Base-by-base conservation (phyloP, 2,113 vertebrate genomes). In the Phylloscopus whistleri region DNA sequence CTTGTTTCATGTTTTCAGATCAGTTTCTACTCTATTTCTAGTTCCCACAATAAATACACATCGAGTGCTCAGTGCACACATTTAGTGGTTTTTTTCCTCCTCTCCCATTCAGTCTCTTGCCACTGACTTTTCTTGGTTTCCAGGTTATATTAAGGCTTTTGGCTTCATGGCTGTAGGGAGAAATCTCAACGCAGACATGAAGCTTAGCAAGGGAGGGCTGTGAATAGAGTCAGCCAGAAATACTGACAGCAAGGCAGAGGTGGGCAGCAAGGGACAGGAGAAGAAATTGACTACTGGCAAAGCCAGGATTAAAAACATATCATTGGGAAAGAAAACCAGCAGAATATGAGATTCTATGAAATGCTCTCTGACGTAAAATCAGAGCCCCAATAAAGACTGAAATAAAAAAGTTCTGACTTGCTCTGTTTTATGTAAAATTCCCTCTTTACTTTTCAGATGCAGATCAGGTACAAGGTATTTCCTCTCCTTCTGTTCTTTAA, bases 181-280 rank as follows among this genome's bases (percentile, higher is more conserved):
- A 94, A 96, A 92, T 84, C 87, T 95, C 75, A 93, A 83, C 0
- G 1, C 86, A 74, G 89, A 77, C 21, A 2, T 26, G 0, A 56
- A 94, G 82, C 83, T 92, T 52, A 77, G 64, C 48, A 58, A 93
- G 75, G 87, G 84, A 87, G 75, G 56, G 76, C 79, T 93, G 90
- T 66, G 93, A 94, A 87, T 64, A 88, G 63, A 96, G 91, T 79
- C 73, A 90, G 90, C 84, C 88, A 96, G 91, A 94, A 96, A 74
- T 35, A 91, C 95, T 93, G 96, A 96, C 95, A 94, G 52, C 27
- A 89, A 95, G 87, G 92, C 77, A 94, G 87, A 89, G 91, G 87
- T 91, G 84, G 85, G 75, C 75, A 91, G 89, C 73, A 63, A 72
- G 90, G 89, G 78, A 76, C 60, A 72, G 69, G 78, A 64, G 82